A percentile compares a stretch with the other conserved stretches of the same genome.
Evolutionary conservation across 1,140 invertebrate genomes (phyloP).

Genomic region (Ostrea edulis): DNA sequence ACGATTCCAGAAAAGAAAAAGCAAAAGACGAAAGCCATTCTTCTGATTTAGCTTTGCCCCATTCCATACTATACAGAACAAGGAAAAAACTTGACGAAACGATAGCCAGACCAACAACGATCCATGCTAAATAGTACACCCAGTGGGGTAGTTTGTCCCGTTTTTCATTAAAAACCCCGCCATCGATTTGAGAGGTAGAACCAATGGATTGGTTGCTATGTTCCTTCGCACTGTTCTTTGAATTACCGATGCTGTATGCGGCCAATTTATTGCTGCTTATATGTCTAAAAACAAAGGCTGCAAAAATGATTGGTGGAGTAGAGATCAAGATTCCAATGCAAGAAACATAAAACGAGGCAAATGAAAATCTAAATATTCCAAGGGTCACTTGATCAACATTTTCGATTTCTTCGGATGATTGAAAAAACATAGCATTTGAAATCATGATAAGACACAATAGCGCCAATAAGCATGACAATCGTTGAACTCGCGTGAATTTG

Average conservation of each 20-base stretch:
- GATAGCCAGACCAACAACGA: constrained; percentile 57
- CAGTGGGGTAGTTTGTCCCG: constrained; percentile 59
- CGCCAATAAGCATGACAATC: constrained; percentile 73
- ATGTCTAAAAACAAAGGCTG: constrained; percentile 64
- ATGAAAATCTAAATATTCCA: constrained; percentile 59
- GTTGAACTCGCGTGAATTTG: constrained; percentile 76
- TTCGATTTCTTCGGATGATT: constrained; percentile 43
- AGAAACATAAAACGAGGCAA: constrained; percentile 60
- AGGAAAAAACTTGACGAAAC: constrained; percentile 65
- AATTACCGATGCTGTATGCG: not conserved
- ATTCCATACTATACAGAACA: constrained; percentile 72
- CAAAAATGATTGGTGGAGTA: constrained; percentile 57
- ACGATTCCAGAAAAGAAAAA: constrained; percentile 68
- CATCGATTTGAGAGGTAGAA: not conserved
- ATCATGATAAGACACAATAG: constrained; percentile 78
- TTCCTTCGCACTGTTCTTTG: constrained; percentile 44
- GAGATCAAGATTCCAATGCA: constrained; percentile 60
- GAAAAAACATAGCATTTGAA: constrained; percentile 79
- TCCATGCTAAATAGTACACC: constrained; percentile 66
- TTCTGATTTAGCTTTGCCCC: constrained; percentile 69
- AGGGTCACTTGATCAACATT: constrained; percentile 49
- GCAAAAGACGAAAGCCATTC: constrained; percentile 73
- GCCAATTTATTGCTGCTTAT: not conserved
- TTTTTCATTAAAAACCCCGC: constrained; percentile 8
- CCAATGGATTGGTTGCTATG: constrained; percentile 18